phyloP scores from a whole-genome alignment of 2,888 invertebrate genomes.

The Diaphora mendica region DNA sequence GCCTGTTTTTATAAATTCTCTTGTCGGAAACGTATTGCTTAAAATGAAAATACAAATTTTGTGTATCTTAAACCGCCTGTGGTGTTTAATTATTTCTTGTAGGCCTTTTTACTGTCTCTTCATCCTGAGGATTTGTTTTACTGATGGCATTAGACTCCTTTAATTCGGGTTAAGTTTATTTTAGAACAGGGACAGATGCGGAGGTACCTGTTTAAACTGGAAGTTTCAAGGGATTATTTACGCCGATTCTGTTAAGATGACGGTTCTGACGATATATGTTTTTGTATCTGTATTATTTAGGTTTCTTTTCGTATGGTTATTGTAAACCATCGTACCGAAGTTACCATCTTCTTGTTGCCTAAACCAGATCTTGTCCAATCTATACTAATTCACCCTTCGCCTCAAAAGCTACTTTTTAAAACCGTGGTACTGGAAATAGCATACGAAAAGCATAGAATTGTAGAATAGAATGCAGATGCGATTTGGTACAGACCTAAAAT shows the following conservation, averaged over 20 bases:
- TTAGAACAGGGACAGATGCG: constrained; percentile 12
- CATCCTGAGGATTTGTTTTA: constrained; percentile 46
- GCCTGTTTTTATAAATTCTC: neutral
- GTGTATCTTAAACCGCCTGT: constrained; percentile 36
- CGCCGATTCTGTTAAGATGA: neutral
- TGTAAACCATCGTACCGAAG: too few species aligned
- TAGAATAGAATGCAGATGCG: too few species aligned
- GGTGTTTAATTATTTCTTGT: constrained; percentile 48
- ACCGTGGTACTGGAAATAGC: neutral
- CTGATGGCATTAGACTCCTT: constrained; percentile 45
- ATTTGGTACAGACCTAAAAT: too few species aligned
- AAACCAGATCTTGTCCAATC: too few species aligned
- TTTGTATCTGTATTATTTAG: neutral
- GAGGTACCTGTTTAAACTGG: constrained; percentile 25
- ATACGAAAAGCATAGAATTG: neutral
- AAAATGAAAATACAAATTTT: constrained; percentile 5
- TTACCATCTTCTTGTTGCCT: too few species aligned
- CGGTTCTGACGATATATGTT: neutral
- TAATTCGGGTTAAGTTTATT: constrained; percentile 44
- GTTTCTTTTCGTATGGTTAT: too few species aligned
- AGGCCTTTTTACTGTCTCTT: constrained; percentile 31
- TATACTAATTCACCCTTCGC: neutral
- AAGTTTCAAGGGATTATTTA: constrained; percentile 16
- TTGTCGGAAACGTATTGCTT: constrained; percentile 10
- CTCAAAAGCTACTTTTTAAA: neutral